These are phyloP conservation scores for Hirtodrosophila alboralis DNA, from an alignment of 2,888 invertebrate species.

Conservation along the genomic window DNA sequence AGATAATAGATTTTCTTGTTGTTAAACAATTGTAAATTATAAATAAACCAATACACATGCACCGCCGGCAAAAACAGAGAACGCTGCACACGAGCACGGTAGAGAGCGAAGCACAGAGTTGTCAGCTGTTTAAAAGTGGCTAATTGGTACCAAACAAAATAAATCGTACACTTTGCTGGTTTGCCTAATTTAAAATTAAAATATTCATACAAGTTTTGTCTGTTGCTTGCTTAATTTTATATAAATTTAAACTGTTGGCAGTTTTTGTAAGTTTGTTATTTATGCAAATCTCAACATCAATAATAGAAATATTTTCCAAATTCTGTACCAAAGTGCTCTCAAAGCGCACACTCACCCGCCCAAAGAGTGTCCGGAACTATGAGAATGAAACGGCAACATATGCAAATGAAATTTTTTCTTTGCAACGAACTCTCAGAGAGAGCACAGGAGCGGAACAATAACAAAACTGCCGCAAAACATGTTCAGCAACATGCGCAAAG, in stretches of 20 bases:
- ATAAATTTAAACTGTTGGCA: too few relatives aligned
- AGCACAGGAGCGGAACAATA: constrained; percentile 35
- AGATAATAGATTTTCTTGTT: constrained; percentile 8
- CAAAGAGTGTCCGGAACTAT: constrained; percentile 27
- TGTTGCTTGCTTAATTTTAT: not conserved
- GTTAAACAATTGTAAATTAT: constrained; percentile 61
- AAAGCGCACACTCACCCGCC: constrained; percentile 51
- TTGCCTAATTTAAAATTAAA: not conserved
- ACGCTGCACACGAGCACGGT: constrained; percentile 11
- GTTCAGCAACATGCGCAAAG: constrained; percentile 33
- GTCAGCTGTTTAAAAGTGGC: constrained; percentile 46
- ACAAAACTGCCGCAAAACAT: constrained; percentile 23
- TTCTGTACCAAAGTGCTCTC: not conserved
- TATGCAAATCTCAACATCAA: too few relatives aligned
- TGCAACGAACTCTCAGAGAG: not conserved
- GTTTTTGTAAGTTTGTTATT: too few relatives aligned
- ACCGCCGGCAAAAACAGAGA: constrained; percentile 75
- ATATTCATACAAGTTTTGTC: not conserved
- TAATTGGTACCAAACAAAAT: constrained; percentile 1
- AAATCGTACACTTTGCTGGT: not conserved
- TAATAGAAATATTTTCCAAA: not conserved
- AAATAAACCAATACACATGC: constrained; percentile 70
- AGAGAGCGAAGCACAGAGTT: constrained; percentile 46
- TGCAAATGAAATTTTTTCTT: constrained; percentile 3
- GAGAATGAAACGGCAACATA: constrained; percentile 28